Conservation (phyloP, 2,888 invertebrate genomes). For the Ypsolopha sequella region DNA sequence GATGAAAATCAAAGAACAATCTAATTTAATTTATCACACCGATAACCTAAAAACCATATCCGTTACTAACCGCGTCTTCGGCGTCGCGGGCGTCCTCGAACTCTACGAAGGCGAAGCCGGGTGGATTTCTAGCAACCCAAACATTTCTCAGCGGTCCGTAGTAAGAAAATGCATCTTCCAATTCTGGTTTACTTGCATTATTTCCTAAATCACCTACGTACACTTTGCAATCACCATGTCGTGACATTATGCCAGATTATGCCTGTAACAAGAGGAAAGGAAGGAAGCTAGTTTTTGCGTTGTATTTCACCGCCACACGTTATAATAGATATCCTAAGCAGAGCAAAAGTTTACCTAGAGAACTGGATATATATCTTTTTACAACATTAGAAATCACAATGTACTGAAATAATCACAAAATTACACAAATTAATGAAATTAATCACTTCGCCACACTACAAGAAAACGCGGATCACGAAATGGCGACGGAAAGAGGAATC, state of each 20-base stretch:
- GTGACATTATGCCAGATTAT: slow-evolving; percentile 83
- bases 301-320: background rate
- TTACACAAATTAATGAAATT: too few species aligned
- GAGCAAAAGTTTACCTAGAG: background rate
- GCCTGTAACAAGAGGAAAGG: slow-evolving; percentile 13
- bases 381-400: background rate
- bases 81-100: slow-evolving; percentile 94
- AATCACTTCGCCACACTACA: too few species aligned
- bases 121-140: slow-evolving; percentile 97
- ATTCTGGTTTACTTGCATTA: slow-evolving; percentile 91
- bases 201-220: slow-evolving; percentile 96
- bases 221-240: slow-evolving; percentile 92
- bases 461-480: too few species aligned
- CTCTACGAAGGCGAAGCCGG: slow-evolving; percentile 95
- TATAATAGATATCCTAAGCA: background rate
- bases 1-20: background rate
- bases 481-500: too few species aligned
- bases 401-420: background rate
- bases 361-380: background rate
- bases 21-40: too few species aligned
- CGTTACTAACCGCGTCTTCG: slow-evolving; percentile 84
- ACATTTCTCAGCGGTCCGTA: slow-evolving; percentile 94
- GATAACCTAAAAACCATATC: background rate
- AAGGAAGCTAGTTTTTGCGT: background rate
- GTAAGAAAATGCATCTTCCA: slow-evolving; percentile 93